Base-by-base conservation (phyloP, 2,797 vertebrate species). In the Rachycentron canadum region DNA sequence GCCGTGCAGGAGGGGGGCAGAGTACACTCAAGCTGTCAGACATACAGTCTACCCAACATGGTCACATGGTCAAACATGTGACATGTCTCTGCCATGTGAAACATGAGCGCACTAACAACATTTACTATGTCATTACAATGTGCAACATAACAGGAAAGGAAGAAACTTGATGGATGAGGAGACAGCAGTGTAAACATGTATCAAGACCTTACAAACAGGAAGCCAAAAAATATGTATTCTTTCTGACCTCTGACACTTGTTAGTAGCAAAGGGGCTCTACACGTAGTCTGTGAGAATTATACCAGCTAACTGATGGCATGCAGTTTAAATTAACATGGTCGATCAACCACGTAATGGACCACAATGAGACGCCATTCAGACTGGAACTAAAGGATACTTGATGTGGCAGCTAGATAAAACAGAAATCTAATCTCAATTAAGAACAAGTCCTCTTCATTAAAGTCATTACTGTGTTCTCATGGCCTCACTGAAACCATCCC, bases 351-450 rank as follows among this genome's bases (percentile, higher is more conserved):
- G 80, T 93, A 95, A 93, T 94, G 88, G 89, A 83, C 79, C 88
- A 81, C 87, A 86, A 86, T 88, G 90, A 94, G 90, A 93, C 56
- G 80, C 78, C 88, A 91, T 88, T 90, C 89, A 90, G 87, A 81
- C 89, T 90, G 87, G 84, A 92, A 92, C 92, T 91, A 93, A 92
- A 90, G 87, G 87, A 93, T 90, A 88, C 90, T 90, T 90, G 86
- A 93, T 94, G 90, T 89, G 91, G 86, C 83, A 91, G 92, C 79
- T 59, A 91, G 90, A 93, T 94, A 91, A 92, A 94, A 92, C 85
- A 88, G 76, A 92, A 93, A 93, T 94, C 87, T 93, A 88, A 93
- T 94, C 90, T 94, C 90, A 89, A 94, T 94, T 93, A 94, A 88
- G 86, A 92, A 81, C 69, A 76, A 91, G 78, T 85, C 66, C 59